Percentiles rank a stretch among this genome's conserved stretches.
phyloP scores from a whole-genome alignment of 1,140 invertebrate genomes.

The Pseudomyrmex pallidus region DNA sequence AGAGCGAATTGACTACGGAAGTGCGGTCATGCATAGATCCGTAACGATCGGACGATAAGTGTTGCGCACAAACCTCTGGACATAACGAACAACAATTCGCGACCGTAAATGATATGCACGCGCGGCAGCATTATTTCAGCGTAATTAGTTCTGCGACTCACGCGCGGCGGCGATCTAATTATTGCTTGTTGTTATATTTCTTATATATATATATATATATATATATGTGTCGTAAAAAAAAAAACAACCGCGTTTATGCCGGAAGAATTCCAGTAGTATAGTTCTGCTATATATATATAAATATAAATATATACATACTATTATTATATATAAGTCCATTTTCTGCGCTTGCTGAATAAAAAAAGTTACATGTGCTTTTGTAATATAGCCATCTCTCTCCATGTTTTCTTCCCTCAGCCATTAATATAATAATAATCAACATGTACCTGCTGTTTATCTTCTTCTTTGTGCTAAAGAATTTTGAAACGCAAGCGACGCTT shows the following conservation, averaged over 20 bases:
- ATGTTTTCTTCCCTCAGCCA: constrained; percentile 35
- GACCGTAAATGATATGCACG: constrained; percentile 48
- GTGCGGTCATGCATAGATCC: constrained; percentile 49
- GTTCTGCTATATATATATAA: constrained; percentile 2
- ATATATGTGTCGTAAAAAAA: neutral
- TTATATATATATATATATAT: neutral
- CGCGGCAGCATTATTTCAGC: neutral
- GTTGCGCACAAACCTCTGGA: constrained; percentile 50
- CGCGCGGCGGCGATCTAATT: constrained; percentile 40
- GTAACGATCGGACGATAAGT: constrained; percentile 61
- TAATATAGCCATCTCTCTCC: constrained; percentile 51
- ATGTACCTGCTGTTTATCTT: constrained; percentile 49
- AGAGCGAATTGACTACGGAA: constrained; percentile 63
- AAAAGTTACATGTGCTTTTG: constrained; percentile 57
- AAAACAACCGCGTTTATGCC: neutral
- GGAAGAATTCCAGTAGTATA: constrained; percentile 12
- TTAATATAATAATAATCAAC: constrained; percentile 57
- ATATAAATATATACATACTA: too few species aligned
- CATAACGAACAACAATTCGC: constrained; percentile 53
- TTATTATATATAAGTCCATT: constrained; percentile 18
- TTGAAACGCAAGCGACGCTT: constrained; percentile 59
- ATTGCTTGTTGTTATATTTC: constrained; percentile 39
- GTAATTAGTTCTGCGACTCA: neutral
- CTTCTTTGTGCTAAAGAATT: constrained; percentile 56
- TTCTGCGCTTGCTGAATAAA: constrained; percentile 42